Evolutionary conservation across 1,140 invertebrate genomes (phyloP), one percentile per base, ranked within the genome.

Genomic region (Procambarus virginalis): DNA sequence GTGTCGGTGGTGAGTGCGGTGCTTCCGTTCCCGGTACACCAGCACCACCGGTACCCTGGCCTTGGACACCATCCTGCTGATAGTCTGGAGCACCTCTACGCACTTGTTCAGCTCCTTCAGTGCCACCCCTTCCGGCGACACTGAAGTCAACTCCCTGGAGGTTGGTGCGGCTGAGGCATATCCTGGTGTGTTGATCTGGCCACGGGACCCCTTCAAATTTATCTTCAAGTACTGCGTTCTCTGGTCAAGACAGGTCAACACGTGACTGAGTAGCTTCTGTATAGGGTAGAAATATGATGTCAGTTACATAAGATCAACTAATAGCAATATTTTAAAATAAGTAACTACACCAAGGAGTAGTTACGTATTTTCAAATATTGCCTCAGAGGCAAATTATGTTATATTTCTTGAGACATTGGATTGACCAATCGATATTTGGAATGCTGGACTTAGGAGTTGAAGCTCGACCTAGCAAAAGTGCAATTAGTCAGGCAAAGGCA

Each of bases 1-100:
- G 76, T 90, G 87, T 45, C 91, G 89, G 70, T 92, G 91, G 51
- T 88, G 90, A 20, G 89, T 92, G 49, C 91, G 75, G 51, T 89
- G 89, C 5, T 80, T 81, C 20, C 91, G 70, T 46, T 92, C 91
- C 0, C 91, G 81, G 76, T 92, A 92, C 34, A 92, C 86, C 12
- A 92, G 55, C 22, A 92, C 89, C 4, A 92, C 91, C 6, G 86
- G 91, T 46, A 92, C 90, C 34, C 60, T 79, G 12, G 64, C 70
- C 85, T 81, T 91, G 3, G 89, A 87, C 2, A 64, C 80, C 76
- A 92, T 87, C 55, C 84, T 64, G 22, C 70, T 70, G 17, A 92
- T 91, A 1, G 91, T 92, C 45, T 90, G 76, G 45, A 92, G 84
- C 1, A 60, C 55, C 5, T 81, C 79, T 55, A 81, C 79, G n/a